These are phyloP conservation scores for Procavia capensis DNA, from an alignment of 2,113 vertebrate genomes.

Conservation along the genomic window DNA sequence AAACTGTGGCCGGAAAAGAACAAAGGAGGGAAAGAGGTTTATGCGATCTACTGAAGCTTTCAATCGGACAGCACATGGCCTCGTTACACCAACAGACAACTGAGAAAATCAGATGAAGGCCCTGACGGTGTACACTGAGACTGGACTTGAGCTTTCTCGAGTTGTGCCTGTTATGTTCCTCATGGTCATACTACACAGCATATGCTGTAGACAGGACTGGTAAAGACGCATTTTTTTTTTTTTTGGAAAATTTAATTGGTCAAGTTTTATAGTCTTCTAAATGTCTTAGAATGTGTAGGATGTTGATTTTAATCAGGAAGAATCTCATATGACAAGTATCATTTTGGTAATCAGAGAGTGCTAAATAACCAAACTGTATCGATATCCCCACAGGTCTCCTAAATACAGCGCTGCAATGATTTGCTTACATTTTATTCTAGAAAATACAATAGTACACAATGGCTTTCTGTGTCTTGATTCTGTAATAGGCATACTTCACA, in stretches of 20 bases:
- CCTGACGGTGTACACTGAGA: neutral
- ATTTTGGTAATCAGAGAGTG: neutral
- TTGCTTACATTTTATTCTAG: neutral
- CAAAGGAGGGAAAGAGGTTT: neutral
- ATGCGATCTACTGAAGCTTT: neutral
- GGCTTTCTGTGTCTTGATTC: neutral
- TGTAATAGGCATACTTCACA: neutral
- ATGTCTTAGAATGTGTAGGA: neutral
- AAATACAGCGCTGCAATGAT: neutral
- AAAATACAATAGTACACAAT: neutral
- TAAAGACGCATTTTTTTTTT: neutral
- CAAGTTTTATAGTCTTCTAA: neutral
- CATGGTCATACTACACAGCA: neutral
- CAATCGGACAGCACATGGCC: neutral
- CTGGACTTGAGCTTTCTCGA: neutral
- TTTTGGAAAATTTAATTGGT: neutral
- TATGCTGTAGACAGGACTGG: neutral
- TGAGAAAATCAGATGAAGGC: neutral
- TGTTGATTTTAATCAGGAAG: constrained; percentile 13
- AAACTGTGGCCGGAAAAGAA: neutral
- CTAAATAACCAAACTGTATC: neutral
- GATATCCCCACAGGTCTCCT: neutral
- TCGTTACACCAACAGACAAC: too few species aligned
- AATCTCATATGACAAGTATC: neutral
- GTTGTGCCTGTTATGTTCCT: neutral